phyloP scores from a whole-genome alignment of 2,113 vertebrate species.

The Callaeas wilsoni region DNA sequence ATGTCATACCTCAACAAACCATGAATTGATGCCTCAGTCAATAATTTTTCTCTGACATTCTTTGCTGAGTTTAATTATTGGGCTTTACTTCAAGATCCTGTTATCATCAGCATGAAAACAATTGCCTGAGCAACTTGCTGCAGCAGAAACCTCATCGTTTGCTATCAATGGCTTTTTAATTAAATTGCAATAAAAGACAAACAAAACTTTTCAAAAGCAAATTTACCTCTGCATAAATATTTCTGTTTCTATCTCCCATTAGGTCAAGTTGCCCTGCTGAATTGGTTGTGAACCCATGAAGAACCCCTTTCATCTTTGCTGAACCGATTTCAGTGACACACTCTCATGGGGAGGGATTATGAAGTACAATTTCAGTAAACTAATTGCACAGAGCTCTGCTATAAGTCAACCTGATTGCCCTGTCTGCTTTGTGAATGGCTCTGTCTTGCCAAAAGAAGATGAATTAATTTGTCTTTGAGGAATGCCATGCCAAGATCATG shows the following conservation, averaged over 20 bases:
- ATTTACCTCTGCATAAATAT: background rate
- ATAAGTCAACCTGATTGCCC: background rate
- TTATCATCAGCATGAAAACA: background rate
- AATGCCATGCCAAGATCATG: background rate
- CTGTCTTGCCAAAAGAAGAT: background rate
- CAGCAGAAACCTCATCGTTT: background rate
- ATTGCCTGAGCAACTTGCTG: background rate
- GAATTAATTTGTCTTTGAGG: background rate
- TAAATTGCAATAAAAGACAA: constrained; percentile 17
- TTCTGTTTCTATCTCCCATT: background rate
- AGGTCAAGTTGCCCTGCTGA: background rate
- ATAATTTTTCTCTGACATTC: background rate
- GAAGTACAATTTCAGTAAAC: background rate
- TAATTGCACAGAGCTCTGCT: background rate
- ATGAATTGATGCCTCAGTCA: background rate
- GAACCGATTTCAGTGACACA: background rate
- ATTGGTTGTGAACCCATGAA: background rate
- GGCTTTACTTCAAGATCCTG: background rate
- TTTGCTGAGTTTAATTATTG: background rate
- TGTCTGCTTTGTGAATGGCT: background rate
- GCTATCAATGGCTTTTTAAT: background rate
- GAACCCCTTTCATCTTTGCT: background rate
- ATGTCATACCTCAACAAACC: background rate
- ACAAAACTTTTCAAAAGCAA: background rate
- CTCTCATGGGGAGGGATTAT: background rate